Percentiles rank a stretch among this genome's conserved stretches.
phyloP scores from a whole-genome alignment of 2,888 invertebrate genomes.

The Protonemura montana region DNA sequence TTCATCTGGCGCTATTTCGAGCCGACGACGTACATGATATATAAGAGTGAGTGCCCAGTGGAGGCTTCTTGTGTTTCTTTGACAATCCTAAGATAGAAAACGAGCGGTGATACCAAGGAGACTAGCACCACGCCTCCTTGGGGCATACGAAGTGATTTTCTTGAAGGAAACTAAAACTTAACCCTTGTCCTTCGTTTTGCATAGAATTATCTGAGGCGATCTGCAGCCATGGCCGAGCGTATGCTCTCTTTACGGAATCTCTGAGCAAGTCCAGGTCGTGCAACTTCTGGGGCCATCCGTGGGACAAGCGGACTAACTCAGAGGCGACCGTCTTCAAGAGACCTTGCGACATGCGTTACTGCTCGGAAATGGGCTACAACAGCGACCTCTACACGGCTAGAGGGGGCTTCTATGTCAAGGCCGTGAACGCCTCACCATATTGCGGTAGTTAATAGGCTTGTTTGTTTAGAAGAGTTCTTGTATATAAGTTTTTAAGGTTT shows the following conservation, averaged over 20 bases:
- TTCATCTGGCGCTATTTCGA: not conserved
- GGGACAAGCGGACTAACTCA: constrained; percentile 32
- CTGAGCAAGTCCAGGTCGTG: constrained; percentile 56
- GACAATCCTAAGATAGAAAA: too few relatives aligned
- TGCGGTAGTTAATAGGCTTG: constrained; percentile 42
- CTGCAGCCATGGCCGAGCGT: constrained; percentile 70
- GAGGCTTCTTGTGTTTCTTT: not conserved
- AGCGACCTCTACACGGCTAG: constrained; percentile 59
- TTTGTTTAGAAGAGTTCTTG: too few relatives aligned
- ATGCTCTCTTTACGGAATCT: constrained; percentile 67
- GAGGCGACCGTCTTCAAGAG: not conserved
- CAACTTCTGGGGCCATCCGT: constrained; percentile 49
- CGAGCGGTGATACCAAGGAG: too few relatives aligned
- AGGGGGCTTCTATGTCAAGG: constrained; percentile 65
- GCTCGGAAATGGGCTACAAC: constrained; percentile 66
- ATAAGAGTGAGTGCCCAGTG: not conserved
- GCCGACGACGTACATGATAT: not conserved
- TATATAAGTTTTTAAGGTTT: too few relatives aligned
- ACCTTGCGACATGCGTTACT: constrained; percentile 59
- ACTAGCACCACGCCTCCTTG: too few relatives aligned
- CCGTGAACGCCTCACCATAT: constrained; percentile 62
- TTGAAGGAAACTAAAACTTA: not conserved
- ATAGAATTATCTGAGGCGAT: constrained; percentile 64
- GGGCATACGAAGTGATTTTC: too few relatives aligned
- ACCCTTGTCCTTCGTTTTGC: constrained; percentile 25